Conservation (phyloP, 2,888 invertebrate species). For the Dicyrtoma fusca region DNA sequence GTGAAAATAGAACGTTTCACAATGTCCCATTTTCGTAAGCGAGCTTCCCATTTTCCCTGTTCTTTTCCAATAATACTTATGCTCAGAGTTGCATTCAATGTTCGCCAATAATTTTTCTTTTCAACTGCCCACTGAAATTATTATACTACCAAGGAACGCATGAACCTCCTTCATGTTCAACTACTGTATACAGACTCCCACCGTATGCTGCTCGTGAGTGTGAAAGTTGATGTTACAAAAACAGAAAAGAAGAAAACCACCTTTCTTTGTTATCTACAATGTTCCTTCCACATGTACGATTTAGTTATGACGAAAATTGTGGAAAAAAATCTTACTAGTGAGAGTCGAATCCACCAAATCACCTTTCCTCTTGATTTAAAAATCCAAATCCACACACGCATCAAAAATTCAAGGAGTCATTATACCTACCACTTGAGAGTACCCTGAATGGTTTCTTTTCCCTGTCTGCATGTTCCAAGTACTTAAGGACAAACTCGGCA, state of each 20-base stretch:
- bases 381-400: constrained; percentile 15
- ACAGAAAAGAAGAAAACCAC: constrained; percentile 28
- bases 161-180: no score
- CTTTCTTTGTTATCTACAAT: no score
- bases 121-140: constrained; percentile 11
- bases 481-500: no score
- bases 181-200: no score
- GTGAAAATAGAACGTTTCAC: constrained; percentile 41
- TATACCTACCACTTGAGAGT: constrained; percentile 6
- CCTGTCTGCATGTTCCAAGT: no score
- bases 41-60: constrained; percentile 4
- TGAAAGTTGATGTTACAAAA: constrained; percentile 39
- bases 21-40: constrained; percentile 32
- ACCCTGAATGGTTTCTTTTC: not conserved
- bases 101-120: constrained; percentile 15
- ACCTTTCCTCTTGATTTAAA: constrained; percentile 1
- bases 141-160: no score
- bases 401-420: constrained; percentile 20
- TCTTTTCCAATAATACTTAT: constrained; percentile 1
- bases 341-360: no score
- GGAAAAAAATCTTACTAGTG: no score
- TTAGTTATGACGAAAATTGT: no score
- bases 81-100: not conserved
- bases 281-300: no score
- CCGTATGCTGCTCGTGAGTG: no score